Evolutionary conservation across 2,797 vertebrate species (phyloP).

Genomic region (Silurus aristotelis): DNA sequence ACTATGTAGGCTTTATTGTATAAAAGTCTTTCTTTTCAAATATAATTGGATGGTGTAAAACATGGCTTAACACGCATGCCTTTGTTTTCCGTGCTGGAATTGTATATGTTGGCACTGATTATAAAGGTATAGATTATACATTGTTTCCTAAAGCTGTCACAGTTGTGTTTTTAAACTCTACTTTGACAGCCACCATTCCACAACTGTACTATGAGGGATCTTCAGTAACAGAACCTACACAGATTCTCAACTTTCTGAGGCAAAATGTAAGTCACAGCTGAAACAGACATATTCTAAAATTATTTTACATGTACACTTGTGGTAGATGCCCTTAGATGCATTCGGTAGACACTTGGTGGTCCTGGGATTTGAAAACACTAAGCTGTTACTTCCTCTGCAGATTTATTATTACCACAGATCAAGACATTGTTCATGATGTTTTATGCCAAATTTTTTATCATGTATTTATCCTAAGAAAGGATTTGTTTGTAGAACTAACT

Average conservation of each 20-base stretch:
- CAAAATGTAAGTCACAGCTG: slow-evolving; percentile 78
- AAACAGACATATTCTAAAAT: neutral
- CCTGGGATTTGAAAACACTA: too few relatives aligned
- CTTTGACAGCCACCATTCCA: slow-evolving; percentile 80
- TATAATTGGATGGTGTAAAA: neutral
- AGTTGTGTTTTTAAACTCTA: neutral
- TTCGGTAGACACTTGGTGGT: too few relatives aligned
- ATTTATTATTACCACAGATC: too few relatives aligned
- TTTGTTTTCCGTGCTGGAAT: neutral
- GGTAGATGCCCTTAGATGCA: too few relatives aligned
- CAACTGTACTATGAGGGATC: slow-evolving; percentile 79
- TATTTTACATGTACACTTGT: too few relatives aligned
- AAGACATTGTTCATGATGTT: too few relatives aligned
- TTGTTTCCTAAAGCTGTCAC: neutral
- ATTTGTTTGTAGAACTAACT: too few relatives aligned
- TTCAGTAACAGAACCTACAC: slow-evolving; percentile 83
- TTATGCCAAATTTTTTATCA: too few relatives aligned
- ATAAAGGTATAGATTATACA: neutral
- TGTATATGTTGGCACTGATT: too few relatives aligned
- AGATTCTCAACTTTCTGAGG: slow-evolving; percentile 91
- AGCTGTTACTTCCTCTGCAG: too few relatives aligned
- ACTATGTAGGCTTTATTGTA: neutral
- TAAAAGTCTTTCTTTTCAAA: neutral
- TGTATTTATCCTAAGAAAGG: too few relatives aligned
- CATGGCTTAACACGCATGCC: neutral